These are phyloP conservation scores for Cladopsammia gracilis DNA, from an alignment of 64 coral and sea anemone species.

Conservation along the genomic window DNA sequence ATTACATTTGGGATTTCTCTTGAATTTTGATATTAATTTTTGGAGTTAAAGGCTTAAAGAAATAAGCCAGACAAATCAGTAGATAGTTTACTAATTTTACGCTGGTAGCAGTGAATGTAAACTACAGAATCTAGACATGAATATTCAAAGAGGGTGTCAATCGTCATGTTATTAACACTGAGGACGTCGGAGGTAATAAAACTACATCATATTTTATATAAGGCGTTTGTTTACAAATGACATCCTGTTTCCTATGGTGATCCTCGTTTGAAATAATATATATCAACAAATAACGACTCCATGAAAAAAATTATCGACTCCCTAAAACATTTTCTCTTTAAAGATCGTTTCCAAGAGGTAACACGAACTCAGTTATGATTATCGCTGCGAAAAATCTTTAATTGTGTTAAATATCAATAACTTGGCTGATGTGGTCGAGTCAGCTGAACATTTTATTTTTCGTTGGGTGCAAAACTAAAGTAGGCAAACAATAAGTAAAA, in stretches of 20 bases:
- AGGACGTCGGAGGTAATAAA: not conserved
- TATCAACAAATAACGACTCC: not conserved
- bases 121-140: not conserved
- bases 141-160: not conserved
- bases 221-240: not conserved
- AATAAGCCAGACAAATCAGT: too few relatives aligned
- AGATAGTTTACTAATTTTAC: too few relatives aligned
- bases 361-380: too few relatives aligned
- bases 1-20: too few relatives aligned
- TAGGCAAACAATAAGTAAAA: not conserved
- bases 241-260: not conserved
- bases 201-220: not conserved
- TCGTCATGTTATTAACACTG: not conserved
- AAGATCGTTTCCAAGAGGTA: too few relatives aligned
- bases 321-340: not conserved
- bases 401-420: too few relatives aligned
- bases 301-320: not conserved
- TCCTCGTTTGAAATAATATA: not conserved
- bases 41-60: too few relatives aligned
- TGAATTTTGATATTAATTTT: too few relatives aligned
- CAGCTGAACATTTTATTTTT: too few relatives aligned
- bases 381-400: too few relatives aligned
- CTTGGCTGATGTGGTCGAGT: too few relatives aligned
- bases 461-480: too few relatives aligned
- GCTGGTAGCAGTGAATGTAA: not conserved